These are phyloP conservation scores for Entelurus aequoreus DNA, from an alignment of 2,113 vertebrate species.

Conservation along the genomic window DNA sequence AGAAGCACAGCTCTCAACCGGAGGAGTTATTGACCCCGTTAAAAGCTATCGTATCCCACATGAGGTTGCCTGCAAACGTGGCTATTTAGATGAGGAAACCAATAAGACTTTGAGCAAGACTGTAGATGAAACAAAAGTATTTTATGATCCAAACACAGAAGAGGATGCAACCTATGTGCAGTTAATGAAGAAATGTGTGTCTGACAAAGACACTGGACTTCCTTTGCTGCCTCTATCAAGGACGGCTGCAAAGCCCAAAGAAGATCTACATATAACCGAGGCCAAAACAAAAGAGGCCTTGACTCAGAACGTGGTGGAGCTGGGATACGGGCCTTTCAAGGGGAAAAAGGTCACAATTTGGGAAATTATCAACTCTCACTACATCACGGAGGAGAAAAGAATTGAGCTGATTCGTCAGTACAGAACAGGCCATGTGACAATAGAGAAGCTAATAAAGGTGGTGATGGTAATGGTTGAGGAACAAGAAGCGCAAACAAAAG, in stretches of 20 bases:
- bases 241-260: slow-evolving; percentile 71
- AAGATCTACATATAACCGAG: slow-evolving; percentile 76
- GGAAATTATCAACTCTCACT: slow-evolving; percentile 92
- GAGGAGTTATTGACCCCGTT: slow-evolving; percentile 85
- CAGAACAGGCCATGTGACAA: slow-evolving; percentile 82
- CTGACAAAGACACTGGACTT: slow-evolving; percentile 80
- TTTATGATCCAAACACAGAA: slow-evolving; percentile 77
- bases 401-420: slow-evolving; percentile 84
- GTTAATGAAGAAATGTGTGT: slow-evolving; percentile 77
- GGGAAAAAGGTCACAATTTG: slow-evolving; percentile 84
- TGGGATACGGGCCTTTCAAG: slow-evolving; percentile 80
- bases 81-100: slow-evolving; percentile 79
- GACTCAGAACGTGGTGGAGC: slow-evolving; percentile 74
- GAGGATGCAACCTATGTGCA: slow-evolving; percentile 78
- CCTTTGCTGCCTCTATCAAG: slow-evolving; percentile 80
- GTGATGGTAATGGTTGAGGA: slow-evolving; percentile 86
- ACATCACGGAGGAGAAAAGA: slow-evolving; percentile 86
- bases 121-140: slow-evolving; percentile 72
- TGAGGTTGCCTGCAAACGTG: slow-evolving; percentile 81
- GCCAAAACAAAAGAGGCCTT: slow-evolving; percentile 81
- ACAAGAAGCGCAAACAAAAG: slow-evolving; percentile 71
- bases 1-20: slow-evolving; percentile 85
- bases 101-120: slow-evolving; percentile 61
- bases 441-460: slow-evolving; percentile 88
- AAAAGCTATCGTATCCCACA: slow-evolving; percentile 86